Percentiles rank a stretch among this genome's conserved stretches.
phyloP scores from a whole-genome alignment of 2,797 vertebrate genomes.

The Streptopelia turtur region DNA sequence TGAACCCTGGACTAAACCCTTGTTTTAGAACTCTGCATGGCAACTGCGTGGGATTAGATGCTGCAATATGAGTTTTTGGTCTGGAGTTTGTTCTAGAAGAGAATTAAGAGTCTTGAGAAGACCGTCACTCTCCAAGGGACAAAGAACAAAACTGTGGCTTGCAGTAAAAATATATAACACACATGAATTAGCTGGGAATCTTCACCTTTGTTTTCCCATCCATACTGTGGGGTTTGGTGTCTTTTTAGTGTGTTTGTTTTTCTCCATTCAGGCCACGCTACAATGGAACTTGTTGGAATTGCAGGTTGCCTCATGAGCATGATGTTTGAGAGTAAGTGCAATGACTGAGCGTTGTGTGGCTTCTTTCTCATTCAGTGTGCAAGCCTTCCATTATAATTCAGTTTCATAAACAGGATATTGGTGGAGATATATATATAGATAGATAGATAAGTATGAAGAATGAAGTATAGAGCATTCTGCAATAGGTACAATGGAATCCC shows the following conservation, averaged over 20 bases:
- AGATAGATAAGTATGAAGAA: no score
- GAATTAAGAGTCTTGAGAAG: not conserved
- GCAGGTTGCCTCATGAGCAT: not conserved
- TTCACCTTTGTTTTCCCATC: not conserved
- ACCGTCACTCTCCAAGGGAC: not conserved
- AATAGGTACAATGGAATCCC: not conserved
- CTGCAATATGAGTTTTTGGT: not conserved
- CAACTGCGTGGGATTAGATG: not conserved
- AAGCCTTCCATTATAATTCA: not conserved
- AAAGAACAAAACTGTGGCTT: not conserved
- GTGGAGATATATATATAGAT: rapidly evolving
- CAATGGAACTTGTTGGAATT: not conserved
- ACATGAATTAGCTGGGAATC: not conserved
- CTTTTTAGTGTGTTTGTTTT: not conserved
- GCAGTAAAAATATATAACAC: not conserved
- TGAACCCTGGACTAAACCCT: rapidly evolving
- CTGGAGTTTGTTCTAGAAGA: not conserved
- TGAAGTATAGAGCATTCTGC: not conserved
- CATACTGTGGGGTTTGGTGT: not conserved
- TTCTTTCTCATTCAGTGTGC: not conserved
- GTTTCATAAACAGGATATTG: not conserved
- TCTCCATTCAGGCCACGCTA: not conserved
- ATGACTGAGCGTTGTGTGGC: not conserved
- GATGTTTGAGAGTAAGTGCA: not conserved
- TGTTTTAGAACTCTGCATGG: not conserved